Evolutionary conservation across 2,888 invertebrate genomes (phyloP).

Genomic region (Apotomis turbidana): DNA sequence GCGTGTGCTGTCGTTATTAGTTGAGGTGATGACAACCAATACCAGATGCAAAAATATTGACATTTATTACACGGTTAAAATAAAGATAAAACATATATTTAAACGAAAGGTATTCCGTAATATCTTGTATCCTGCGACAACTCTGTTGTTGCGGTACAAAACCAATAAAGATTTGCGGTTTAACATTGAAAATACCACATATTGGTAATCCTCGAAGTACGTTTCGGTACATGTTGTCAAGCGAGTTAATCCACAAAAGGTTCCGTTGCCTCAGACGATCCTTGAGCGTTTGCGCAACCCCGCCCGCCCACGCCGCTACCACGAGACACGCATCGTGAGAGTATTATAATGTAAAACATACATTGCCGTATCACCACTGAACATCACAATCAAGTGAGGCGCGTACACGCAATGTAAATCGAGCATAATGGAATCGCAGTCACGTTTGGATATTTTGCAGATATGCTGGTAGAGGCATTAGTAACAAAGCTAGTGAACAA

Average conservation of each 20-base stretch:
- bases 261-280: slow-evolving; percentile 48
- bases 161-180: background rate
- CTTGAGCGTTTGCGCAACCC: slow-evolving; percentile 56
- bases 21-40: no score
- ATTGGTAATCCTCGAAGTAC: slow-evolving; percentile 10
- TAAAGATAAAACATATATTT: no score
- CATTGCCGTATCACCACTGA: slow-evolving; percentile 6
- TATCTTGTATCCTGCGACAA: background rate
- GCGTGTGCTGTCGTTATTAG: no score
- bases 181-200: slow-evolving; percentile 1
- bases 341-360: background rate
- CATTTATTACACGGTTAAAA: no score
- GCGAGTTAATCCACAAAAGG: slow-evolving; percentile 46
- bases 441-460: background rate
- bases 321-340: slow-evolving; percentile 24
- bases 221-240: slow-evolving; percentile 13
- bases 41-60: no score
- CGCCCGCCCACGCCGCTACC: slow-evolving; percentile 34
- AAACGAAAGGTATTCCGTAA: no score
- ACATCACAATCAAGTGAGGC: background rate
- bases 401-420: slow-evolving; percentile 1
- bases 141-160: background rate
- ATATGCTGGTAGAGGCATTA: slow-evolving; percentile 8
- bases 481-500: slow-evolving; percentile 29
- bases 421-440: background rate